Percentiles rank a stretch among this genome's conserved stretches.
phyloP scores from a whole-genome alignment of 2,113 vertebrate genomes.

The Cygnus buccinator region DNA sequence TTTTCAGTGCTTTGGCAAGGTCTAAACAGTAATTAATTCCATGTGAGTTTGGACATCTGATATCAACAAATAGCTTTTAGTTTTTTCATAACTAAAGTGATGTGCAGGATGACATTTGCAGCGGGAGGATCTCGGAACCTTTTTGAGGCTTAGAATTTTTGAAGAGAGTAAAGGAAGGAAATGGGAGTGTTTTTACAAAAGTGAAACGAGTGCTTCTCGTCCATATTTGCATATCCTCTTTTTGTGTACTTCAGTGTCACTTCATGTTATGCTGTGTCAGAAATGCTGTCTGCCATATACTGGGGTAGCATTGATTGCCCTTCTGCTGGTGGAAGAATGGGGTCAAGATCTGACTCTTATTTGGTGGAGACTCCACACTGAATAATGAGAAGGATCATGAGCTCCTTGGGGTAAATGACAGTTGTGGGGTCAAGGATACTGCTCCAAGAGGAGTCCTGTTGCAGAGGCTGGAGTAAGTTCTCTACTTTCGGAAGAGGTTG shows the following conservation, averaged over 20 bases:
- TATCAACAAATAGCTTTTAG: not conserved
- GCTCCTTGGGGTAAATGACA: not conserved
- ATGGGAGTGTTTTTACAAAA: not conserved
- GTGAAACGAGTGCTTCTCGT: not conserved
- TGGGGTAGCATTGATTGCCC: not conserved
- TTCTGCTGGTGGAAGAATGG: not conserved
- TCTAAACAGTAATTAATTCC: not conserved
- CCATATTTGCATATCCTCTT: not conserved
- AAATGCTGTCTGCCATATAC: not conserved
- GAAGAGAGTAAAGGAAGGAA: constrained; percentile 1
- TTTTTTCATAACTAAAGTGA: not conserved
- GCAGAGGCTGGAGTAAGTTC: not conserved
- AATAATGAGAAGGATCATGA: accelerated
- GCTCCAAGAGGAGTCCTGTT: not conserved
- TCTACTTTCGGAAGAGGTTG: not conserved
- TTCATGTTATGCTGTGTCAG: not conserved
- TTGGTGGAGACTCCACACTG: not conserved
- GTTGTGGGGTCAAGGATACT: not conserved
- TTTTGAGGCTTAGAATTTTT: not conserved
- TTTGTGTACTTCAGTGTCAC: not conserved
- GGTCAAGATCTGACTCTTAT: accelerated
- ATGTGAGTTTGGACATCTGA: not conserved
- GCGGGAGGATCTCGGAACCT: not conserved
- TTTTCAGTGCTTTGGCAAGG: not conserved
- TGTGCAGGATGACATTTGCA: not conserved